These are phyloP conservation scores for Morbakka virulenta DNA, from an alignment of 30 jellyfish, hydroid and myxozoan genomes.

Conservation along the genomic window DNA sequence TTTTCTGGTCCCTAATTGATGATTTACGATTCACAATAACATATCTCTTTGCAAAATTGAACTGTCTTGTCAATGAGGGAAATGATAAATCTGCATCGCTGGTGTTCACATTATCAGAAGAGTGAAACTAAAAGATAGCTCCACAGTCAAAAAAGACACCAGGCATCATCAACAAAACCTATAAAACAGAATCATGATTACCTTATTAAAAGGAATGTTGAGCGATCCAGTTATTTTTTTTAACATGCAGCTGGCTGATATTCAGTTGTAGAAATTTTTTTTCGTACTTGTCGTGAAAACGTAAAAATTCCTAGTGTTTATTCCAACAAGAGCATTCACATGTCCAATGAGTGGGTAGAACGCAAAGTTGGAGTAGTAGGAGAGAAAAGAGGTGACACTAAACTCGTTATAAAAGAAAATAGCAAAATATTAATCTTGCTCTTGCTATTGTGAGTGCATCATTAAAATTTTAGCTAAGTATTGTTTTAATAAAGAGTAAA, in stretches of 20 bases:
- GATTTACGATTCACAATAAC: too few relatives aligned
- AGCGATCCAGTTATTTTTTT: slow-evolving; percentile 12
- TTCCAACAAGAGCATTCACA: too few relatives aligned
- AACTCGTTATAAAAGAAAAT: neutral
- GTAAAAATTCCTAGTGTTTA: too few relatives aligned
- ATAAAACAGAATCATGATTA: neutral
- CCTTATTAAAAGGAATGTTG: slow-evolving; percentile 15
- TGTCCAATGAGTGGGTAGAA: neutral
- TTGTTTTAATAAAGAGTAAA: neutral
- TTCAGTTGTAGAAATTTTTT: neutral
- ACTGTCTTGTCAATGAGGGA: too few relatives aligned
- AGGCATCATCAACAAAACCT: neutral
- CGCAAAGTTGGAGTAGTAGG: neutral
- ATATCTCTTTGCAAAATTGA: too few relatives aligned
- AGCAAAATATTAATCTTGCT: neutral
- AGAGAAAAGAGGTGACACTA: neutral
- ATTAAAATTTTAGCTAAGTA: neutral
- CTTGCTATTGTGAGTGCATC: neutral
- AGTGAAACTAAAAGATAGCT: neutral
- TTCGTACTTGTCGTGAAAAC: neutral
- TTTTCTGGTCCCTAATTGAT: too few relatives aligned
- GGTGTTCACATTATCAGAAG: neutral
- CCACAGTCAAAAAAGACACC: too few relatives aligned
- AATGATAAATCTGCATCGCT: too few relatives aligned
- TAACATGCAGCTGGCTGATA: neutral